phyloP scores from a whole-genome alignment of 2,113 vertebrate genomes.

The Embiotoca jacksoni region DNA sequence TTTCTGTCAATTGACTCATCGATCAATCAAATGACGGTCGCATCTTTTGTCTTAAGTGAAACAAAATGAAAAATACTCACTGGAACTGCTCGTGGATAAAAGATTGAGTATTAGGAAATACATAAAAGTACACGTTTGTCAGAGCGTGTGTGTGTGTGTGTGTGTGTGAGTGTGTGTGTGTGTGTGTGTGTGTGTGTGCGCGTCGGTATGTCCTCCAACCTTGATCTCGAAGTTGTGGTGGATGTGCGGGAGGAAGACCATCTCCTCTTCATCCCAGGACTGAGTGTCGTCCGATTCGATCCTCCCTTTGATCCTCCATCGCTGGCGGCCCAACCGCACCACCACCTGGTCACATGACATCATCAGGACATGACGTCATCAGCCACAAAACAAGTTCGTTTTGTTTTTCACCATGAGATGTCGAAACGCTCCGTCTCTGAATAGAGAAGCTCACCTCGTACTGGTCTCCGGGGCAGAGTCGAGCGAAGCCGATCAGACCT shows the following conservation, averaged over 20 bases:
- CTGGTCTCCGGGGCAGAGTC: slow-evolving; percentile 96
- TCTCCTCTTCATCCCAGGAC: slow-evolving; percentile 94
- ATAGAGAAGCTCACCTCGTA: slow-evolving; percentile 88
- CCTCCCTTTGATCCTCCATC: slow-evolving; percentile 93
- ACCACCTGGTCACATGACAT: slow-evolving; percentile 85
- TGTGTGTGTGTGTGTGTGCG: background rate
- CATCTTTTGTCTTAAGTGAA: too few species aligned
- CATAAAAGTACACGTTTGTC: too few species aligned
- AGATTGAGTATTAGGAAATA: too few species aligned
- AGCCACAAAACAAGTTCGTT: too few species aligned
- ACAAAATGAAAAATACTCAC: too few species aligned
- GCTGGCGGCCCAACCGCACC: slow-evolving; percentile 90
- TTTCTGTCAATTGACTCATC: too few species aligned
- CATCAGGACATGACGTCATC: slow-evolving; percentile 3
- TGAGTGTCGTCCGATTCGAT: slow-evolving; percentile 94
- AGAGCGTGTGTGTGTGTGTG: too few species aligned
- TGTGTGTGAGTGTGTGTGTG: background rate
- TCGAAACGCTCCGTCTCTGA: background rate
- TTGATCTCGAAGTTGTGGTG: slow-evolving; percentile 95
- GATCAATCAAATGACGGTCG: too few species aligned
- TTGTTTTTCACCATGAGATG: too few species aligned
- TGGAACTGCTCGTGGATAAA: too few species aligned
- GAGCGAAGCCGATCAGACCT: slow-evolving; percentile 96
- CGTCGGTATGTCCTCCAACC: slow-evolving; percentile 75
- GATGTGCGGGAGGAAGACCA: slow-evolving; percentile 91